phyloP scores from a whole-genome alignment of 2,797 vertebrate species.

The Sebastes itinus region DNA sequence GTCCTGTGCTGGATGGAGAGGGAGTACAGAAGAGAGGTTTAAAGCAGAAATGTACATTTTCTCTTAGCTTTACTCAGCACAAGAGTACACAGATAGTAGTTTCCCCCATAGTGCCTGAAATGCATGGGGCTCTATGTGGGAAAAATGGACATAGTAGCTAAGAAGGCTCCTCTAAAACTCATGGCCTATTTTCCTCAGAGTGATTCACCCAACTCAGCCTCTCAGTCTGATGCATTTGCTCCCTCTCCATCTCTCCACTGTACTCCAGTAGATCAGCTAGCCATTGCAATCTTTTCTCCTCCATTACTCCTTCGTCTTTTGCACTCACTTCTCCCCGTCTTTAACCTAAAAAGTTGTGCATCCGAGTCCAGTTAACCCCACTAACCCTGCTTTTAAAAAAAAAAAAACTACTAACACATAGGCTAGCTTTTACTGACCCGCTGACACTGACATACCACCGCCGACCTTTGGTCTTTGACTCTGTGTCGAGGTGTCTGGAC shows the following conservation, averaged over 20 bases:
- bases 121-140: neutral
- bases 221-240: conserved; percentile 23
- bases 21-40: conserved; percentile 25
- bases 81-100: neutral
- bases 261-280: neutral
- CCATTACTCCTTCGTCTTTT: neutral
- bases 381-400: conserved; percentile 37
- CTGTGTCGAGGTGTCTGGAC: conserved; percentile 47
- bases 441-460: conserved; percentile 69
- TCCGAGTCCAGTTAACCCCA: conserved; percentile 43
- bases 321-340: neutral
- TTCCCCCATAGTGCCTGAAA: neutral
- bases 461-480: conserved; percentile 59
- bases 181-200: conserved; percentile 1
- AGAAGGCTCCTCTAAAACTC: conserved; percentile 25
- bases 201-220: conserved; percentile 21
- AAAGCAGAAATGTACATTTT: conserved; percentile 25
- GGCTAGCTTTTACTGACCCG: conserved; percentile 56
- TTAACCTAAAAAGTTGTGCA: neutral
- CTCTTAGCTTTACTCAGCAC: neutral
- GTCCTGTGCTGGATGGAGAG: conserved; percentile 45
- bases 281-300: neutral
- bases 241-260: conserved; percentile 31
- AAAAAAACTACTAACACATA: conserved; percentile 19
- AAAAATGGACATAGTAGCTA: neutral